These are phyloP conservation scores for Microctonus aethiopoides DNA, from an alignment of 2,888 invertebrate species.

Conservation along the genomic window DNA sequence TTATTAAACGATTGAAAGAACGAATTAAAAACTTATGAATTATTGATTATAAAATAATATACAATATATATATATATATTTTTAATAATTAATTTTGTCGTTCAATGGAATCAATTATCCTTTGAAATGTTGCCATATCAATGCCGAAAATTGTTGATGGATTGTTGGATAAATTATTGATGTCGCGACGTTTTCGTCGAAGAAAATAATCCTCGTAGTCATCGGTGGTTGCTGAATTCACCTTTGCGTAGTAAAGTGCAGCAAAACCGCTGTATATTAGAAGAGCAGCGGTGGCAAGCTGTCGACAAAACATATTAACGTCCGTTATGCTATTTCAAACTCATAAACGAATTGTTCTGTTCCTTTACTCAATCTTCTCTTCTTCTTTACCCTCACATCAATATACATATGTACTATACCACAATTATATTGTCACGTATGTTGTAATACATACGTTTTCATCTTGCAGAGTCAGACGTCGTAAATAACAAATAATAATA, in stretches of 20 bases:
- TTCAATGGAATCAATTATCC: slow-evolving; percentile 73
- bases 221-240: slow-evolving; percentile 84
- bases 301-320: slow-evolving; percentile 57
- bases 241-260: slow-evolving; percentile 88
- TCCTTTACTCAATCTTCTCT: not conserved
- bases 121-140: slow-evolving; percentile 74
- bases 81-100: slow-evolving; percentile 60
- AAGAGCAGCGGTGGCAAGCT: slow-evolving; percentile 84
- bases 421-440: not conserved
- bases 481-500: slow-evolving; percentile 30
- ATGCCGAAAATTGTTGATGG: slow-evolving; percentile 68
- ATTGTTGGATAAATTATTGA: not conserved
- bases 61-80: not conserved
- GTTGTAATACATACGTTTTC: slow-evolving; percentile 1
- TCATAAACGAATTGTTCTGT: slow-evolving; percentile 20
- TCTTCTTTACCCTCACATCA: too few relatives aligned
- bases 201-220: slow-evolving; percentile 81
- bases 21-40: not conserved
- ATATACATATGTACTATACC: too few relatives aligned
- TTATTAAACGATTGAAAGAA: not conserved
- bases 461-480: slow-evolving; percentile 28
- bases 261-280: slow-evolving; percentile 87
- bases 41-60: slow-evolving; percentile 15
- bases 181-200: slow-evolving; percentile 65
- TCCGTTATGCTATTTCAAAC: slow-evolving; percentile 25